These are phyloP conservation scores for Pammene fasciana DNA, from an alignment of 2,888 invertebrate species.

Conservation along the genomic window DNA sequence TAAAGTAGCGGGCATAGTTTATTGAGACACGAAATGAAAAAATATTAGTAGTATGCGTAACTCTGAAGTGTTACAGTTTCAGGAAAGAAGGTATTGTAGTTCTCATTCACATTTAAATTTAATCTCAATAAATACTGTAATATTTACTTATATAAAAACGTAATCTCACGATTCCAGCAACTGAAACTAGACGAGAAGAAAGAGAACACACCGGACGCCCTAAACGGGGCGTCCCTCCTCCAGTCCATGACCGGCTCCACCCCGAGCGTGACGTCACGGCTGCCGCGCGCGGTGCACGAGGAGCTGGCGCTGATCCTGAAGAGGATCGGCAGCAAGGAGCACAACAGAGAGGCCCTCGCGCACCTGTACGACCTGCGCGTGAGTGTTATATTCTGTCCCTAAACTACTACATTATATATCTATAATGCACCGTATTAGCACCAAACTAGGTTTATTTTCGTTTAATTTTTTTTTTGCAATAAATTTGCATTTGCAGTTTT, in stretches of 20 bases:
- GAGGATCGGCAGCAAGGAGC: conserved; percentile 94
- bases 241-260: conserved; percentile 79
- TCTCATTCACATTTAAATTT: too few relatives aligned
- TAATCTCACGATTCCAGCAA: conserved; percentile 61
- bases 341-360: conserved; percentile 90
- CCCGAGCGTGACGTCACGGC: conserved; percentile 60
- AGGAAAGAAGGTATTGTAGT: too few relatives aligned
- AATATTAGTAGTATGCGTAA: too few relatives aligned
- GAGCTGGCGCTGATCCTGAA: conserved; percentile 94
- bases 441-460: too few relatives aligned
- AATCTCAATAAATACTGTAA: too few relatives aligned
- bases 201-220: conserved; percentile 60
- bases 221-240: conserved; percentile 67
- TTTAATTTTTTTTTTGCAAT: too few relatives aligned
- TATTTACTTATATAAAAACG: neutral
- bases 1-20: too few relatives aligned
- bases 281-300: conserved; percentile 92
- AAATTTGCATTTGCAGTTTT: too few relatives aligned
- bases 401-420: too few relatives aligned
- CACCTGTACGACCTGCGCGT: conserved; percentile 90
- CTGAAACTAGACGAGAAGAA: conserved; percentile 84
- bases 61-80: too few relatives aligned
- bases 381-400: conserved; percentile 61
- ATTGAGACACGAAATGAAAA: too few relatives aligned
- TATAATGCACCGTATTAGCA: too few relatives aligned